Evolutionary conservation across 2,888 invertebrate genomes (phyloP).

Genomic region (Leptinotarsa tumamoca): DNA sequence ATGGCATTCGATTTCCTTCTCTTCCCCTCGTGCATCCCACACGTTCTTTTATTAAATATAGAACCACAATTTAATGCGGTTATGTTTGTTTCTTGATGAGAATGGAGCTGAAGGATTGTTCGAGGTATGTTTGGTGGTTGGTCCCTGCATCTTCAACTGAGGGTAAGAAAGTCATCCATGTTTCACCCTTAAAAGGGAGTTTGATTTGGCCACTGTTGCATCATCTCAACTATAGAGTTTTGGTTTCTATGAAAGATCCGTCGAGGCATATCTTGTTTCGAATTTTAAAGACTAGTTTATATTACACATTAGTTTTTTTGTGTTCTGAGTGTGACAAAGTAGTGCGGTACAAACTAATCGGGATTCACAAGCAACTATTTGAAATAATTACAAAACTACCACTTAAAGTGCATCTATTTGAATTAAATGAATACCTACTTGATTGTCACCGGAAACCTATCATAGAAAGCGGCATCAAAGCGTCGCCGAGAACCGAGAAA

Average conservation of each 20-base stretch:
- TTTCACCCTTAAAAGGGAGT: background rate
- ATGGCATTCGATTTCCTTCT: background rate
- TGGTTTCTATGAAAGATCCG: background rate
- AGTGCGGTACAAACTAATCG: too few species aligned
- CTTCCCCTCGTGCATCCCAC: slow-evolving; percentile 7
- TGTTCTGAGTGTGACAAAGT: too few species aligned
- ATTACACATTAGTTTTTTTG: too few species aligned
- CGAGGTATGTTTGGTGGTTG: slow-evolving; percentile 11
- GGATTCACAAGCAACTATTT: too few species aligned
- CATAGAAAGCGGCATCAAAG: too few species aligned
- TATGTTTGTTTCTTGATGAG: slow-evolving; percentile 5
- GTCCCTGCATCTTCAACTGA: background rate
- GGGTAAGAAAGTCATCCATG: background rate
- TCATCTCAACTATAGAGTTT: background rate
- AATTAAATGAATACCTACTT: too few species aligned
- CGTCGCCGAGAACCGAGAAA: too few species aligned
- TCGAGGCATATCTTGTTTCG: too few species aligned
- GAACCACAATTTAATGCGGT: slow-evolving; percentile 5
- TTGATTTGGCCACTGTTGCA: background rate
- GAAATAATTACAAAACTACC: too few species aligned
- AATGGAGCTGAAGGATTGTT: slow-evolving; percentile 10
- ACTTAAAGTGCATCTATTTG: too few species aligned
- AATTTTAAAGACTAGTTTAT: too few species aligned
- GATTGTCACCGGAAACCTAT: too few species aligned
- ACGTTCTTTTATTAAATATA: slow-evolving; percentile 15